Conservation (phyloP, 1,140 invertebrate genomes). For the Leptinotarsa texana region DNA sequence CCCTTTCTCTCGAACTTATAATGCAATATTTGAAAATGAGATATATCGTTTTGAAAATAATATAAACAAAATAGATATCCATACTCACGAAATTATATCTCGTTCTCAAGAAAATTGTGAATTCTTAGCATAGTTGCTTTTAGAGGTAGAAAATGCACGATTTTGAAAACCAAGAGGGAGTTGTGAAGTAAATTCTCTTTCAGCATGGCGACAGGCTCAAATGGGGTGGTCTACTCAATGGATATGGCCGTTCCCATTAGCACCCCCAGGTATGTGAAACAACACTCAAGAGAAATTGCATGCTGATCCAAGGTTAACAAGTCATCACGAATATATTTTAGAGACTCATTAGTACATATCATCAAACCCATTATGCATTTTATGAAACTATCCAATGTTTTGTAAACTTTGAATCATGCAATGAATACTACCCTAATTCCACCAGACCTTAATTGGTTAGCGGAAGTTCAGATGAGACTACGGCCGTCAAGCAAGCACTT, state of each 20-base stretch:
- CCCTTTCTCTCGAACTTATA: neutral
- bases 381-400: no score
- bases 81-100: neutral
- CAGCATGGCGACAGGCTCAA: slow-evolving; percentile 42
- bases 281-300: neutral
- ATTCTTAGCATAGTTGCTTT: slow-evolving; percentile 18
- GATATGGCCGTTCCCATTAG: slow-evolving; percentile 51
- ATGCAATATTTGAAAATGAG: neutral
- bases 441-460: neutral
- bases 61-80: no score
- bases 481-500: neutral
- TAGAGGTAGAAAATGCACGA: slow-evolving; percentile 25
- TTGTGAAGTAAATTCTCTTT: slow-evolving; percentile 56
- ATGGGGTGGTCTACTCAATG: slow-evolving; percentile 49
- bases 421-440: slow-evolving; percentile 5
- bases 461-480: no score
- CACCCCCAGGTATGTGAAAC: slow-evolving; percentile 53
- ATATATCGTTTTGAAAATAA: neutral
- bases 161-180: slow-evolving; percentile 45
- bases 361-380: neutral
- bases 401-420: neutral
- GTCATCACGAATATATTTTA: slow-evolving; percentile 6
- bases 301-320: neutral
- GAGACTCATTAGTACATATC: neutral
- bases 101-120: neutral